These are phyloP conservation scores for Andrena fulva DNA, from an alignment of 2,888 invertebrate species.

Conservation along the genomic window DNA sequence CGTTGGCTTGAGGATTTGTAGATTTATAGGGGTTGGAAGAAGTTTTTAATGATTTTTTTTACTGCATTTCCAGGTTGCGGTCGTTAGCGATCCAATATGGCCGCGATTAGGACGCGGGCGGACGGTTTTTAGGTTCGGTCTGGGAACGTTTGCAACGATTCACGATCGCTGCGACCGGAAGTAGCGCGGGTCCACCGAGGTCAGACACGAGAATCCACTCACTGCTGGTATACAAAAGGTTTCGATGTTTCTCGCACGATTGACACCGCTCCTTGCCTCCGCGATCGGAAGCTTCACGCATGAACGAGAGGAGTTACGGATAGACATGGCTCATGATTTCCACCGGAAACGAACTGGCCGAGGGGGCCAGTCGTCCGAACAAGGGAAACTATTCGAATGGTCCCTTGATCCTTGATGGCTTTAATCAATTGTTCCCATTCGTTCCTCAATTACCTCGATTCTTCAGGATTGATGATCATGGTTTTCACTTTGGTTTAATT, in stretches of 20 bases:
- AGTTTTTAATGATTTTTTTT: too few relatives aligned
- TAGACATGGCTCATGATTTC: constrained; percentile 72
- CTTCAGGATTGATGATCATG: too few relatives aligned
- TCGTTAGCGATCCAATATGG: too few relatives aligned
- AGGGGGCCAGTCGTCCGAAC: constrained; percentile 38
- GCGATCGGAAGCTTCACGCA: constrained; percentile 75
- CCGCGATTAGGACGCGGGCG: too few relatives aligned
- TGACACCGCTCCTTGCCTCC: constrained; percentile 68
- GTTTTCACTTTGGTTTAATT: too few relatives aligned
- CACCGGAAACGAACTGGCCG: constrained; percentile 69
- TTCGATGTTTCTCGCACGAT: constrained; percentile 72
- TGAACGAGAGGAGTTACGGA: constrained; percentile 69
- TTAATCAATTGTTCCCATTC: constrained; percentile 30
- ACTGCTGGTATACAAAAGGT: constrained; percentile 58
- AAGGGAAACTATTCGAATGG: constrained; percentile 16
- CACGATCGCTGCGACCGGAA: constrained; percentile 30
- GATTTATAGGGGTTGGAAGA: too few relatives aligned
- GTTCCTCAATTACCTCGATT: neutral
- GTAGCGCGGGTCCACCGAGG: constrained; percentile 28
- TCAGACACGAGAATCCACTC: constrained; percentile 66
- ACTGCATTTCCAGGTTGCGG: too few relatives aligned
- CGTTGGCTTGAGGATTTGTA: too few relatives aligned
- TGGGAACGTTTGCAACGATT: constrained; percentile 8
- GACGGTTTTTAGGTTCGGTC: too few relatives aligned
- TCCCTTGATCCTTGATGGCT: constrained; percentile 29